Percentiles rank a stretch among this genome's conserved stretches.
phyloP scores from a whole-genome alignment of 2,113 vertebrate genomes.

The Anseranas semipalmata region DNA sequence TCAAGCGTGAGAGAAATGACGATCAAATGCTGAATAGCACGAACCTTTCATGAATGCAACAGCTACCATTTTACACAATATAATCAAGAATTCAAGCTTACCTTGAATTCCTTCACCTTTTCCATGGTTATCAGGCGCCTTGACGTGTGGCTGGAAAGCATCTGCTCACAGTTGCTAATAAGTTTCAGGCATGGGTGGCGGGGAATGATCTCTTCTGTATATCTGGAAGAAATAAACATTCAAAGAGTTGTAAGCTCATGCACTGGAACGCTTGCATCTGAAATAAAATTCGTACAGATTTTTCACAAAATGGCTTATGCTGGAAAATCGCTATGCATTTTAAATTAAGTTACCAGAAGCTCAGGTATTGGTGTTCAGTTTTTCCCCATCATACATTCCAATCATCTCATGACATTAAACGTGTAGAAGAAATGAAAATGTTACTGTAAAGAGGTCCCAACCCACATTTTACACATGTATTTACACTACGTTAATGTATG shows the following conservation, averaged over 20 bases:
- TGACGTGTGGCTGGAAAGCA: slow-evolving; percentile 93
- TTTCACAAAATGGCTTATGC: neutral
- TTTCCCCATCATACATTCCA: neutral
- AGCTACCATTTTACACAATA: neutral
- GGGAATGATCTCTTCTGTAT: slow-evolving; percentile 90
- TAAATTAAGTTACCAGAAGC: slow-evolving; percentile 2
- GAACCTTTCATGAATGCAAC: neutral
- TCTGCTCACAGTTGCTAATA: slow-evolving; percentile 96
- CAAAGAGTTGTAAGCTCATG: neutral
- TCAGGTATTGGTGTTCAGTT: neutral
- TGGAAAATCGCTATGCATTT: neutral
- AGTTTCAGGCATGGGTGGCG: slow-evolving; percentile 90
- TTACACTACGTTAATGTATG: neutral
- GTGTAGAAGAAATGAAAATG: neutral
- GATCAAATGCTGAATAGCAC: neutral
- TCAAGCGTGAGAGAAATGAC: neutral
- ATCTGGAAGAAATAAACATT: slow-evolving; percentile 81
- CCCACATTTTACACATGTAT: neutral
- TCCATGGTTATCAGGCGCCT: slow-evolving; percentile 96
- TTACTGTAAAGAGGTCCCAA: neutral
- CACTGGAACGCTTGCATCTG: neutral
- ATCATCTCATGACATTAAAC: neutral
- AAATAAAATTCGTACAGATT: neutral
- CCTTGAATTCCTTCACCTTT: slow-evolving; percentile 94
- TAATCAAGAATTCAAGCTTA: slow-evolving; percentile 54